These are phyloP conservation scores for Thumatha senex DNA, from an alignment of 2,888 invertebrate species.

Conservation along the genomic window DNA sequence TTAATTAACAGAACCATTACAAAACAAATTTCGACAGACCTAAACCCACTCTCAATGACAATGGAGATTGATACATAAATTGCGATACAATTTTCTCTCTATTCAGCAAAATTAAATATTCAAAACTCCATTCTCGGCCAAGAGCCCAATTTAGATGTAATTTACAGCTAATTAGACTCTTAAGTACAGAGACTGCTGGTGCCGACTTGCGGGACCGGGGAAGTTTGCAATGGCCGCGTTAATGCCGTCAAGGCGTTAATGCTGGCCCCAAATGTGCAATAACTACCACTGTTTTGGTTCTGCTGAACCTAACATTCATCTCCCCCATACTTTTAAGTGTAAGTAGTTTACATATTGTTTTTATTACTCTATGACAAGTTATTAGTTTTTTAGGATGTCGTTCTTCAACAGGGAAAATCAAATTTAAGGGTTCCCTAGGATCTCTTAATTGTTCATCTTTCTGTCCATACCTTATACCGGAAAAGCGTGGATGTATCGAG, in stretches of 20 bases:
- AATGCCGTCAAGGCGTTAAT: constrained; percentile 43
- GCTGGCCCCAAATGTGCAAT: constrained; percentile 51
- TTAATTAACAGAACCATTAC: constrained; percentile 7
- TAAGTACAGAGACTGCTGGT: constrained; percentile 64
- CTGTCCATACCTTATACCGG: too few relatives aligned
- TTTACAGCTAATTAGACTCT: constrained; percentile 78
- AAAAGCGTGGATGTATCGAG: too few relatives aligned
- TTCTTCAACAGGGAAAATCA: too few relatives aligned
- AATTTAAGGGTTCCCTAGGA: too few relatives aligned
- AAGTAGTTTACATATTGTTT: too few relatives aligned
- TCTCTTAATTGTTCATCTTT: too few relatives aligned
- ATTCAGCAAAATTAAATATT: constrained; percentile 75
- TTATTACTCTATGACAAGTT: too few relatives aligned
- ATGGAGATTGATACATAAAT: constrained; percentile 67
- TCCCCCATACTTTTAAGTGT: too few relatives aligned
- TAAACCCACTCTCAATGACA: constrained; percentile 42
- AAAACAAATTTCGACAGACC: constrained; percentile 30
- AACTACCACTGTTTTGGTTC: constrained; percentile 51
- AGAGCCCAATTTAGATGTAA: constrained; percentile 73
- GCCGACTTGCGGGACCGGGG: constrained; percentile 47
- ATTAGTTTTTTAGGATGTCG: too few relatives aligned
- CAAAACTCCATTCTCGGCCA: constrained; percentile 74
- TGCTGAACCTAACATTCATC: constrained; percentile 38
- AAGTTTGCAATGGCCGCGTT: constrained; percentile 63
- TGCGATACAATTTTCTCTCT: constrained; percentile 65